Base-by-base conservation (phyloP, 2,888 invertebrate species). In the Polyommatus icarus region DNA sequence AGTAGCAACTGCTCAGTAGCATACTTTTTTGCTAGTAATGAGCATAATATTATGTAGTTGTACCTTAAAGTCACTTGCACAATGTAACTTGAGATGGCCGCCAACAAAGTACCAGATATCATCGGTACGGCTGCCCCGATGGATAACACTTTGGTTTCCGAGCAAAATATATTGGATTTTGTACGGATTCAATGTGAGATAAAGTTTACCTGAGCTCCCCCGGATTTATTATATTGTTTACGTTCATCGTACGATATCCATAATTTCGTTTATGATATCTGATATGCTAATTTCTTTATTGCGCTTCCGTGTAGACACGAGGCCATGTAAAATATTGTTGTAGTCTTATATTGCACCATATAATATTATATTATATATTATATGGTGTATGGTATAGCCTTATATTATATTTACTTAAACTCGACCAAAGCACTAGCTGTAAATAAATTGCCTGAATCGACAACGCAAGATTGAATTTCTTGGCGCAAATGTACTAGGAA, bases 41-140 rank as follows among this genome's bases (percentile, higher is more conserved):
- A n/a, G n/a, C n/a, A n/a, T n/a, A n/a, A n/a, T n/a, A n/a, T n/a
- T n/a, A n/a, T n/a, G n/a, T n/a, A n/a, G n/a, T n/a, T n/a, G 5
- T 5, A 54, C 54, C 18, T 54, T 54, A 54, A 54, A 54, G 12
- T 46, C 46, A 46, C 46, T 18, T 18, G 54, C 40, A 71, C 76
- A 57, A 71, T 77, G 57, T 72, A 77, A 77, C 50, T 24, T 15
- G 50, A 75, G 75, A 75, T 75, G 54, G 75, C 75, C 75, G 50
- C 46, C 18, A 54, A 75, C 75, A 75, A 54, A 75, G 75, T 75
- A 75, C 75, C 7, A 75, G 75, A 54, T 75, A 75, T 54, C 75
- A 75, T 75, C 54, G 75, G 75, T 75, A 75, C 46, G 73, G 54
- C 50, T 75, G 75, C 75, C 50, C 54, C 75, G 54, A 75, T 54